phyloP scores from a whole-genome alignment of 2,113 vertebrate species.

The Hemibagrus wyckioides region DNA sequence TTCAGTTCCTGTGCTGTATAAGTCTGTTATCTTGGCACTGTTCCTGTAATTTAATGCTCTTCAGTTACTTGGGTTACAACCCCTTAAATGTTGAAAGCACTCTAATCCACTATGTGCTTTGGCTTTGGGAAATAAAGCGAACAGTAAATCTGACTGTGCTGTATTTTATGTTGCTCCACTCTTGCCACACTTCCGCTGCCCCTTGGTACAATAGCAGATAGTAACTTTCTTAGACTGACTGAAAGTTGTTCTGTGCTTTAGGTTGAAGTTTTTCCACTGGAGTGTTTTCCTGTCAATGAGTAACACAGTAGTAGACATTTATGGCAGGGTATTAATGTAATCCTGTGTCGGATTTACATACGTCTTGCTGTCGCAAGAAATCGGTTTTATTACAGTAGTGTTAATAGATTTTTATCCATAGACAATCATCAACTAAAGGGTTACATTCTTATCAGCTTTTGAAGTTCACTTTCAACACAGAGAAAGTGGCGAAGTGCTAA shows the following conservation, averaged over 20 bases:
- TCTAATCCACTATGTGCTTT: neutral
- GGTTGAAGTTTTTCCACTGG: constrained; percentile 37
- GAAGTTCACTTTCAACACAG: neutral
- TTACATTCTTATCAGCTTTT: neutral
- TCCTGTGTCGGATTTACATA: neutral
- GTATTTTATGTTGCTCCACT: neutral
- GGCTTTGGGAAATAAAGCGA: neutral
- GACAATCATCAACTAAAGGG: neutral
- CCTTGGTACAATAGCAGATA: neutral
- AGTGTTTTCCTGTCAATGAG: constrained; percentile 34
- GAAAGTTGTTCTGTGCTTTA: constrained; percentile 24
- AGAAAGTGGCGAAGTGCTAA: neutral
- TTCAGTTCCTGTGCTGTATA: neutral
- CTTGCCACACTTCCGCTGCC: neutral
- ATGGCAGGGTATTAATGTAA: neutral
- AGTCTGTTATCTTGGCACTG: neutral
- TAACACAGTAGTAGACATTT: constrained; percentile 17
- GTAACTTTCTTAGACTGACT: neutral
- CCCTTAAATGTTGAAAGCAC: neutral
- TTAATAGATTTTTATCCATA: neutral
- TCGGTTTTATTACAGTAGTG: neutral
- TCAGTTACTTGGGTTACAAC: neutral
- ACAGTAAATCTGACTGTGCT: neutral
- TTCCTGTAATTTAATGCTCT: constrained; percentile 1
- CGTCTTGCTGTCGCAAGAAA: neutral